Evolutionary conservation across 2,797 vertebrate species (phyloP).

Genomic region (Halcyon chelicuti): DNA sequence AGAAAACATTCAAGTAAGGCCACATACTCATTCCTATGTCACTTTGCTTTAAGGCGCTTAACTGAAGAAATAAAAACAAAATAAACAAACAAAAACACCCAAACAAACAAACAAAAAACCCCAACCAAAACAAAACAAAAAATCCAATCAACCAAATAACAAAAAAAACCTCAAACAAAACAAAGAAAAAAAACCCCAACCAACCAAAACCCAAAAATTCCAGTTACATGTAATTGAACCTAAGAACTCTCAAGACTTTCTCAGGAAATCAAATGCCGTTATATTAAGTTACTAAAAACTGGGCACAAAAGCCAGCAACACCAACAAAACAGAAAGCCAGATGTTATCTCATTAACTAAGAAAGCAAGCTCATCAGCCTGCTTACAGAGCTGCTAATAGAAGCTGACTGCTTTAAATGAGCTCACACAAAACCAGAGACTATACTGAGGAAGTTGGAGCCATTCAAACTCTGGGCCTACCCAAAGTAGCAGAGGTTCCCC

Average conservation of each 20-base stretch:
- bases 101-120: no score
- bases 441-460: not conserved
- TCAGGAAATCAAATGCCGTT: not conserved
- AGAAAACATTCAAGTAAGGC: not conserved
- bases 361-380: not conserved
- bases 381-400: not conserved
- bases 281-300: not conserved
- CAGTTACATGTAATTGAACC: not conserved
- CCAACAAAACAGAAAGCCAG: rapidly evolving
- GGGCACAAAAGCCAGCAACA: not conserved
- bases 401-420: not conserved
- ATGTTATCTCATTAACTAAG: not conserved
- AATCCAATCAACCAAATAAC: no score
- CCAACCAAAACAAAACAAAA: no score
- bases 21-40: not conserved
- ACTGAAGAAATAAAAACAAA: not conserved
- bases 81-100: no score
- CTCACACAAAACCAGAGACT: not conserved
- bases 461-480: not conserved
- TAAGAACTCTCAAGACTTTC: not conserved
- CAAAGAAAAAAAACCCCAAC: no score
- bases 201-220: no score
- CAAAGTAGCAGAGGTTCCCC: not conserved
- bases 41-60: not conserved
- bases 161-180: no score